phyloP scores from a whole-genome alignment of 1,140 invertebrate species.

The Homarus americanus region DNA sequence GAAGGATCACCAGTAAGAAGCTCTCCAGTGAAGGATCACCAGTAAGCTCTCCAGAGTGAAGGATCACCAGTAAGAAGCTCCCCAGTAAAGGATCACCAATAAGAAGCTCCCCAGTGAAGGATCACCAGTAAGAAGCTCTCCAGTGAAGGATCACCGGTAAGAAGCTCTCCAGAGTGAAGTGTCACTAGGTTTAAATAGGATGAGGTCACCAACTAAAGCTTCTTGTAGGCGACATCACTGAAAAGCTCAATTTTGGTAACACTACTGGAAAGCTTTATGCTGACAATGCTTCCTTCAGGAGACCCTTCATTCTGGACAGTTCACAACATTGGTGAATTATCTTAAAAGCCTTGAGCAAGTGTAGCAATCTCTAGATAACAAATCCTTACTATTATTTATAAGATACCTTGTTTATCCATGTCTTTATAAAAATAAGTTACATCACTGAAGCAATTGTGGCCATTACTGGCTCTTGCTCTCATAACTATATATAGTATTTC shows the following conservation, averaged over 20 bases:
- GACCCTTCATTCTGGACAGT: too few relatives aligned
- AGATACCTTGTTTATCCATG: neutral
- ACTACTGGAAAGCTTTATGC: too few relatives aligned
- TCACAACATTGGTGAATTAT: neutral
- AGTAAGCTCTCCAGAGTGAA: neutral
- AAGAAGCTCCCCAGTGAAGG: too few relatives aligned
- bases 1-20: too few relatives aligned
- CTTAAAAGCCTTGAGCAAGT: neutral
- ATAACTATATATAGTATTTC: neutral
- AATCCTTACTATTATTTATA: neutral
- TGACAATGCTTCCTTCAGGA: too few relatives aligned
- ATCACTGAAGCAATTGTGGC: neutral
- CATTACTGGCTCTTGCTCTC: neutral
- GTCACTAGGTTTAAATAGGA: too few relatives aligned
- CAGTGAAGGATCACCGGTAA: neutral
- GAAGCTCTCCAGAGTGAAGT: neutral
- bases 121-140: too few relatives aligned
- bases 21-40: too few relatives aligned
- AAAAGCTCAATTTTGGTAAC: too few relatives aligned
- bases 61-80: neutral
- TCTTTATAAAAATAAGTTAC: neutral
- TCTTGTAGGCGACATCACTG: too few relatives aligned
- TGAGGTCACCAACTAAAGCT: too few relatives aligned
- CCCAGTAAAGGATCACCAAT: neutral
- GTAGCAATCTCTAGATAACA: neutral